Conservation (phyloP, 37 sponge, comb jelly and placozoan species). For the Cliona cf. orientalis region DNA sequence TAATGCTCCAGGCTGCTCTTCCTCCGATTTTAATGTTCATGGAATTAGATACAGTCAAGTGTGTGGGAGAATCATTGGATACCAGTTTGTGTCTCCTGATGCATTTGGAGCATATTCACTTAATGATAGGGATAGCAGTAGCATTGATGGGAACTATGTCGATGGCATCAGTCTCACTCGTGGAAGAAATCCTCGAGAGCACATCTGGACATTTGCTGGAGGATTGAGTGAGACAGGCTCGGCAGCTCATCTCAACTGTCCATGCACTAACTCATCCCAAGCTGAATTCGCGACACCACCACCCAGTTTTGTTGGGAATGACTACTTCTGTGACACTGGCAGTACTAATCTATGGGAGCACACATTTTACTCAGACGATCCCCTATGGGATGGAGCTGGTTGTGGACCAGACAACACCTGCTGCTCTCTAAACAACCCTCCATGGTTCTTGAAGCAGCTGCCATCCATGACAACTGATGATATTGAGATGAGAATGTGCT, state of each 20-base stretch:
- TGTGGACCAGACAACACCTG: slow-evolving; percentile 54
- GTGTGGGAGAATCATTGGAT: too few relatives aligned
- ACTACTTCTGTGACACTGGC: slow-evolving; percentile 62
- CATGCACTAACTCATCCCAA: background rate
- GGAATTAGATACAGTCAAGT: too few relatives aligned
- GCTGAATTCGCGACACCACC: background rate
- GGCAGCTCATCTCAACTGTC: too few relatives aligned
- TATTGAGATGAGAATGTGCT: slow-evolving; percentile 61
- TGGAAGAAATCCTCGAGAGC: background rate
- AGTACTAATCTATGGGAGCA: background rate
- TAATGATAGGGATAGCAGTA: too few relatives aligned
- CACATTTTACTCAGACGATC: slow-evolving; percentile 40
- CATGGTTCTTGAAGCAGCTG: slow-evolving; percentile 55
- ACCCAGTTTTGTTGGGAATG: slow-evolving; percentile 17
- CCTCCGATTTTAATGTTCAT: too few relatives aligned
- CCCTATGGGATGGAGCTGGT: slow-evolving; percentile 67
- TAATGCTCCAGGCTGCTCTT: too few relatives aligned
- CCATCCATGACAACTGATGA: slow-evolving; percentile 9
- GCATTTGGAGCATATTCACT: too few relatives aligned
- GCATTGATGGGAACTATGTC: too few relatives aligned
- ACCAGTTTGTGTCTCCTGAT: too few relatives aligned
- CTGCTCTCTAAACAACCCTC: slow-evolving; percentile 42
- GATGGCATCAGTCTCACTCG: too few relatives aligned
- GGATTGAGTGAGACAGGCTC: too few relatives aligned
- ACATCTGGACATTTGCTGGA: background rate